Percentiles rank a stretch among this genome's conserved stretches.
Conservation (phyloP, 2,888 invertebrate genomes). For the Mystacides longicornis region DNA sequence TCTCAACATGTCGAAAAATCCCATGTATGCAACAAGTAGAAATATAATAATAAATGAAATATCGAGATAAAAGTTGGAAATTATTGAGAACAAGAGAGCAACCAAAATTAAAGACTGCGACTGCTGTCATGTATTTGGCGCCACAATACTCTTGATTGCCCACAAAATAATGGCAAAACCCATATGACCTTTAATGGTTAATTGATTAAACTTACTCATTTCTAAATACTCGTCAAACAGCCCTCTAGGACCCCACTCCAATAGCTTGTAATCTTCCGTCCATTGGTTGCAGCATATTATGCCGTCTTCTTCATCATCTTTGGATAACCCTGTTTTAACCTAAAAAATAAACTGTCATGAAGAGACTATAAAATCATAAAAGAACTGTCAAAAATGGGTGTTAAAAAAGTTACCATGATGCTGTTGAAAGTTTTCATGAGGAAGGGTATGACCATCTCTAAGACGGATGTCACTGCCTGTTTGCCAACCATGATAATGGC, state of each 20-base stretch:
- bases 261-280: conserved; percentile 66
- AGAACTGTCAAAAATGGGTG: background rate
- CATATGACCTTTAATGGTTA: background rate
- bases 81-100: too few relatives aligned
- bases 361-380: conserved; percentile 22
- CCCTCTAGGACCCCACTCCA: conserved; percentile 56
- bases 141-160: too few relatives aligned
- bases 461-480: conserved; percentile 67
- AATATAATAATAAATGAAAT: too few relatives aligned
- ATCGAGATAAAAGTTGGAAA: too few relatives aligned
- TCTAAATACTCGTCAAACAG: conserved; percentile 79
- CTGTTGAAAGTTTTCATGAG: conserved; percentile 49
- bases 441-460: conserved; percentile 69
- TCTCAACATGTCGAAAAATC: too few relatives aligned
- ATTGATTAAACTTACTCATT: conserved; percentile 55
- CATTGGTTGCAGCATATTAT: conserved; percentile 56
- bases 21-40: too few relatives aligned
- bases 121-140: too few relatives aligned
- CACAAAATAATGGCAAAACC: too few relatives aligned
- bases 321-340: conserved; percentile 42
- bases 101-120: too few relatives aligned
- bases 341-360: conserved; percentile 28
- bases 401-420: conserved; percentile 27
- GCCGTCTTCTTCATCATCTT: conserved; percentile 39
- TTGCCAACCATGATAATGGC: conserved; percentile 87